Conservation (phyloP, 2,113 vertebrate species). For the Halichoerus grypus region DNA sequence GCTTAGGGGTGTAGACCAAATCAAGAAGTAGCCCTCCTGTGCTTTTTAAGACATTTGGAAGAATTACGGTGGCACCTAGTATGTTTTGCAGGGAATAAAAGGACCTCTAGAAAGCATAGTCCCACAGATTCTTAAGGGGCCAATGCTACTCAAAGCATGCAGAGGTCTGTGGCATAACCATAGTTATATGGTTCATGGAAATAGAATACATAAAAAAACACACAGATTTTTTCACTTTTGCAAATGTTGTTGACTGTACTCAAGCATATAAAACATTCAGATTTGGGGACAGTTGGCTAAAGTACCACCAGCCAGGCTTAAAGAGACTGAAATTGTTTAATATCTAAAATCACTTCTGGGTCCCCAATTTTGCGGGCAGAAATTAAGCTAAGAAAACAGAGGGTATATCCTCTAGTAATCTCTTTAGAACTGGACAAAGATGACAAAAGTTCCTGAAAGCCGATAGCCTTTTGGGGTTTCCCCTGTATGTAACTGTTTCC, state of each 20-base stretch:
- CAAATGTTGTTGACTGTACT: not conserved
- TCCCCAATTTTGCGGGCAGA: not conserved
- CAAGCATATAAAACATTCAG: not conserved
- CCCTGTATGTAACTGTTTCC: not conserved
- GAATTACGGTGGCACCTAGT: not conserved
- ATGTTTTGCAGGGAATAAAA: not conserved
- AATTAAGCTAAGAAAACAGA: not conserved
- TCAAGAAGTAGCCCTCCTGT: not conserved
- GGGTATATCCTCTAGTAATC: not conserved
- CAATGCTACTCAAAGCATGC: not conserved
- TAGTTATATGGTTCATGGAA: not conserved
- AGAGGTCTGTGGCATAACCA: not conserved
- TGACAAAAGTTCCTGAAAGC: not conserved
- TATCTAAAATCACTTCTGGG: not conserved
- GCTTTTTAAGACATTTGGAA: not conserved
- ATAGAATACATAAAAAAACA: not conserved
- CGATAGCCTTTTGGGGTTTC: not conserved
- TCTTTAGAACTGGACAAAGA: not conserved
- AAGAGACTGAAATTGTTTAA: not conserved
- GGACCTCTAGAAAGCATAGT: not conserved
- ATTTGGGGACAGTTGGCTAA: not conserved
- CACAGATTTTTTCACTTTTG: not conserved
- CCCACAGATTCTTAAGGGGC: not conserved
- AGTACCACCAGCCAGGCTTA: not conserved
- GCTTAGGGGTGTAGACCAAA: not conserved